Base-by-base conservation (phyloP, 1,140 invertebrate genomes). In the Andrena cerasifolii region DNA sequence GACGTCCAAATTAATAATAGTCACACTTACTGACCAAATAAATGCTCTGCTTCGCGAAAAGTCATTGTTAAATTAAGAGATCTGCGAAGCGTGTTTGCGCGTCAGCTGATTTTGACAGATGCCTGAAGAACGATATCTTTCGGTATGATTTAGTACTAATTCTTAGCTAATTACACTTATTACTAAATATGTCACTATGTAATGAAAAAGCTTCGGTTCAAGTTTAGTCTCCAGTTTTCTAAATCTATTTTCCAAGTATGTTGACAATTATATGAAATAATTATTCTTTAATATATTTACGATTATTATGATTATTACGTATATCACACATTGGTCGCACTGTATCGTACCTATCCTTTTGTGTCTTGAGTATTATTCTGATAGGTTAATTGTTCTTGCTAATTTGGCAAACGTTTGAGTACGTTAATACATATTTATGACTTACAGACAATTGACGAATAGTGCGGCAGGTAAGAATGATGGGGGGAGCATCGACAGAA, bases 401-500 rank as follows among this genome's bases (percentile, higher is more conserved):
- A 56, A 6, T 16, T 0, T 31, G 26, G 5, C n/a, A 40, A 43
- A n/a, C 33, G 8, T 66, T 21, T 12, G 58, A 51, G n/a, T 47
- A 40, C 36, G 0, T 33, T n/a, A n/a, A n/a, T n/a, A n/a, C n/a
- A 24, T 28, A 18, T 43, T 63, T 40, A 67, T 74, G 51, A 36
- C 28, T 85, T 85, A 18, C 56, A 90, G 89, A 70, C 80, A 82
- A 21, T 43, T 88, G 4, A 87, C 82, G 18, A 67, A 89, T 16
- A 84, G 82, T 56, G 68, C 84, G 85, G 62, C 88, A 5, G 78
- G 76, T 51, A 87, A 87, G 74, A 81, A 92, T 73, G 87, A 77
- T 28, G 49, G 80, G n/a, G 88, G 85, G 40, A 85, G 83, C 58
- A 66, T 88, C 68, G 77, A 89, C 58, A 80, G 88, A 28, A 86